These are phyloP conservation scores for Odontophorus gujanensis DNA, from an alignment of 2,113 vertebrate species.

Conservation along the genomic window DNA sequence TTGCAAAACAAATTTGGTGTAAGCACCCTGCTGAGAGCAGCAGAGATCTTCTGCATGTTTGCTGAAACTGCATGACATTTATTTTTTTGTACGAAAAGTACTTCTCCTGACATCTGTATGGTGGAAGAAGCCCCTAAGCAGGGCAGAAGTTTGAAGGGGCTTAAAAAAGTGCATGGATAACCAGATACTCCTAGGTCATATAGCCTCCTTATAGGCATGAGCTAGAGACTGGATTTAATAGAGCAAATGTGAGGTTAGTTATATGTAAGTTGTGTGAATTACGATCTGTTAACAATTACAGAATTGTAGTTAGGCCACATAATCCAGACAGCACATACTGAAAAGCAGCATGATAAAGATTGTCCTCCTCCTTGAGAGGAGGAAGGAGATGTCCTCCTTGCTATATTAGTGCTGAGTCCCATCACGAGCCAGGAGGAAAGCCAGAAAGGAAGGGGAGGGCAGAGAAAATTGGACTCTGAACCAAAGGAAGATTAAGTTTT, in stretches of 20 bases:
- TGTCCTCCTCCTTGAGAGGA: not conserved
- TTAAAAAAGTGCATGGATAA: not conserved
- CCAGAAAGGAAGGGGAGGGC: not conserved
- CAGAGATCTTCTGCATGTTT: not conserved
- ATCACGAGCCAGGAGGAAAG: not conserved
- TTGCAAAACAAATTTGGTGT: not conserved
- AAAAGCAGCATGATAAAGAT: accelerated
- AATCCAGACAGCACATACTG: accelerated
- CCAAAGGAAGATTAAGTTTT: not conserved
- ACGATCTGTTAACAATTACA: accelerated
- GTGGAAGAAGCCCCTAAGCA: not conserved
- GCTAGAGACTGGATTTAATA: not conserved
- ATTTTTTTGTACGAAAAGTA: not conserved
- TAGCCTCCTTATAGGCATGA: not conserved
- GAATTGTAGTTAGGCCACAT: not conserved
- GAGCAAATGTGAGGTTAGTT: not conserved
- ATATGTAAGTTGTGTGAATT: not conserved
- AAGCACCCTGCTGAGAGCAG: not conserved
- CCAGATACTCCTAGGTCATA: not conserved
- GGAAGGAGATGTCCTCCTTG: not conserved
- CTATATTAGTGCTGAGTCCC: not conserved
- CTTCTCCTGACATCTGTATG: accelerated
- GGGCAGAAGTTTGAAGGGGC: not conserved
- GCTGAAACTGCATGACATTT: accelerated
- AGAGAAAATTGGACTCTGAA: not conserved